A percentile compares a stretch with the other conserved stretches of the same genome.
These are phyloP conservation scores for Brenthis ino DNA, from an alignment of 2,888 invertebrate species.

Conservation along the genomic window DNA sequence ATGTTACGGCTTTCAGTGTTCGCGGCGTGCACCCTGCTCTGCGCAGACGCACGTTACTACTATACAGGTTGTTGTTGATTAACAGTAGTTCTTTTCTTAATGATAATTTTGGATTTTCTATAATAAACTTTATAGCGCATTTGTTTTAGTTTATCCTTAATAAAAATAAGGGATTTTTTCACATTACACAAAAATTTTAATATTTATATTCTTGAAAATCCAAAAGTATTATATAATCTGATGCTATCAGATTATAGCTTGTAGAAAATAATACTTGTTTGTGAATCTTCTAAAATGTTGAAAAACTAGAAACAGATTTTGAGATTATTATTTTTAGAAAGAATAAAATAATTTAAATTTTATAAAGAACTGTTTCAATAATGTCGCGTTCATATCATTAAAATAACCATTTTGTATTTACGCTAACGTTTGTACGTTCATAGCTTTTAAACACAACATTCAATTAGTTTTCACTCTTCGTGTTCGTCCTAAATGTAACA, in stretches of 20 bases:
- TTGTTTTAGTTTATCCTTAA: neutral
- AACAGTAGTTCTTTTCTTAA: constrained; percentile 43
- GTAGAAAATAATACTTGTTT: constrained; percentile 1
- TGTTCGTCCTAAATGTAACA: too few relatives aligned
- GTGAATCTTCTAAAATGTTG: constrained; percentile 8
- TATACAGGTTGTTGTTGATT: constrained; percentile 54
- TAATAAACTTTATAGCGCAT: neutral
- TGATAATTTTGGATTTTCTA: constrained; percentile 44
- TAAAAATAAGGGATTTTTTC: neutral
- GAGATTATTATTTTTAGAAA: neutral
- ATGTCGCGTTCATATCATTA: too few relatives aligned
- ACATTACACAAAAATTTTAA: neutral
- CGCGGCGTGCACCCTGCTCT: constrained; percentile 51
- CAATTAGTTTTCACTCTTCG: too few relatives aligned
- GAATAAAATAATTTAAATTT: too few relatives aligned
- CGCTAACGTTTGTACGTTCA: too few relatives aligned
- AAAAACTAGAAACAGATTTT: neutral
- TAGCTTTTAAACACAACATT: too few relatives aligned
- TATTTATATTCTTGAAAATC: constrained; percentile 2
- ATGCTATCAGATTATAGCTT: constrained; percentile 2
- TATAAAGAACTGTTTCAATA: too few relatives aligned
- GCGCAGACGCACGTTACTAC: constrained; percentile 47
- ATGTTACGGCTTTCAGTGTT: constrained; percentile 53
- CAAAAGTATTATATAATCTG: constrained; percentile 2
- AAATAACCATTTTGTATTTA: too few relatives aligned